Percentiles rank a stretch among this genome's conserved stretches.
These are phyloP conservation scores for Magallana gigas DNA, from an alignment of 1,140 invertebrate species.

Conservation along the genomic window DNA sequence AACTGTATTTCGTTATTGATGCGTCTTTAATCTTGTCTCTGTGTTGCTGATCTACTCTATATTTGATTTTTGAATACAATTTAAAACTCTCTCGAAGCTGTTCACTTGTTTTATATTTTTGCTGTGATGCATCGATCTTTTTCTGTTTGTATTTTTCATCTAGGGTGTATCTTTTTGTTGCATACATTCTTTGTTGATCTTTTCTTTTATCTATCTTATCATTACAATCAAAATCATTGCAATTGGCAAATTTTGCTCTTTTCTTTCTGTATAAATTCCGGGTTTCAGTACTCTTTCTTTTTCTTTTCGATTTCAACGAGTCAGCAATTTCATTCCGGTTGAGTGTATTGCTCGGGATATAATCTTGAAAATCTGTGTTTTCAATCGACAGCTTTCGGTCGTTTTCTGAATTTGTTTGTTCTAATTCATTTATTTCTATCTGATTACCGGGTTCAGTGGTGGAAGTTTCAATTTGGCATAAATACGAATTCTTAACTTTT, in stretches of 20 bases:
- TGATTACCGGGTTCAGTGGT: no score
- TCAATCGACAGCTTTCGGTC: not conserved
- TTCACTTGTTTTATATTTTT: not conserved
- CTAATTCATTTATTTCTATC: no score
- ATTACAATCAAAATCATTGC: not conserved
- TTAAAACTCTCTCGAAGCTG: not conserved
- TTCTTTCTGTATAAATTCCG: not conserved
- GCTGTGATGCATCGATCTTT: not conserved
- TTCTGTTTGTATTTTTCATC: not conserved
- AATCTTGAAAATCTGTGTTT: not conserved
- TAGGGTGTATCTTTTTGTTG: not conserved
- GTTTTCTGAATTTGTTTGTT: no score
- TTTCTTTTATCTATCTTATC: no score
- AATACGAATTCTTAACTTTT: no score
- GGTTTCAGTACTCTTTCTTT: not conserved
- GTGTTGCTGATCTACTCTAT: not conserved
- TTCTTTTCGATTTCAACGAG: not conserved
- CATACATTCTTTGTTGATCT: not conserved
- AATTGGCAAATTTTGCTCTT: not conserved
- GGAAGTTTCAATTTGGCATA: no score
- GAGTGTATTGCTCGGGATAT: no score
- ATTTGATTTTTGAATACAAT: not conserved
- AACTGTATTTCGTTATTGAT: not conserved
- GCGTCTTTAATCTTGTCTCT: not conserved
- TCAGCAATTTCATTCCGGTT: no score